Evolutionary conservation across 2,888 invertebrate species (phyloP), one percentile per base, ranked within the genome.

Genomic region (Atrina japonica): DNA sequence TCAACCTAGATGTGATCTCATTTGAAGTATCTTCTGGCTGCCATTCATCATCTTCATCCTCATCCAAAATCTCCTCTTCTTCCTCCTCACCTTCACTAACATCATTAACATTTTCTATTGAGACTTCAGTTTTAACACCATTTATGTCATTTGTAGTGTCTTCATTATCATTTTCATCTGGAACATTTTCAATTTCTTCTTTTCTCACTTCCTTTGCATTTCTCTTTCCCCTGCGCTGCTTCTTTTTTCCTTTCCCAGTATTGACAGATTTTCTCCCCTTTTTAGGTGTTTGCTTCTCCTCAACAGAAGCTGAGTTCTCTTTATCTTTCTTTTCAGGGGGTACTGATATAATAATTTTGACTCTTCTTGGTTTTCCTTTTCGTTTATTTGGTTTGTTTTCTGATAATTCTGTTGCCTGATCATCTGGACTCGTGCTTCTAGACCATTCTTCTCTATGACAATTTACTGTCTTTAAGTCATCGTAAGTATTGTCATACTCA

Each of bases 71-170:
- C 35, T 66, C 58, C 50, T 63, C 29, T 23, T 66, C 18, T n/a
- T 72, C 64, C 11, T 58, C 53, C 16, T 70, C 50, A 40, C 52
- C 40, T 30, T 78, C 63, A 64, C 47, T 30, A n/a, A 50, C 52
- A 23, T 58, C 64, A 3, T 75, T 75, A 23, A 66, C 69, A 11
- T 73, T 65, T n/a, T 74, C 61, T 6, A 29, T n/a, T 40, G 70
- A 69, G 14, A 70, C 70, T 9, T 80, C 76, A 2, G 74, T 70
- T 21, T 83, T 79, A 52, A 78, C 78, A n/a, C n/a, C n/a, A n/a
- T n/a, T n/a, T n/a, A n/a, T n/a, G n/a, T n/a, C n/a, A n/a, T n/a
- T n/a, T n/a, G n/a, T n/a, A n/a, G n/a, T n/a, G 30, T 79, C 76
- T 25, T 66, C 70, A 40, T 76, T 73, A n/a, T 74, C 35, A 3